Conservation (phyloP, 2,113 vertebrate species). For the Furnarius figulus region DNA sequence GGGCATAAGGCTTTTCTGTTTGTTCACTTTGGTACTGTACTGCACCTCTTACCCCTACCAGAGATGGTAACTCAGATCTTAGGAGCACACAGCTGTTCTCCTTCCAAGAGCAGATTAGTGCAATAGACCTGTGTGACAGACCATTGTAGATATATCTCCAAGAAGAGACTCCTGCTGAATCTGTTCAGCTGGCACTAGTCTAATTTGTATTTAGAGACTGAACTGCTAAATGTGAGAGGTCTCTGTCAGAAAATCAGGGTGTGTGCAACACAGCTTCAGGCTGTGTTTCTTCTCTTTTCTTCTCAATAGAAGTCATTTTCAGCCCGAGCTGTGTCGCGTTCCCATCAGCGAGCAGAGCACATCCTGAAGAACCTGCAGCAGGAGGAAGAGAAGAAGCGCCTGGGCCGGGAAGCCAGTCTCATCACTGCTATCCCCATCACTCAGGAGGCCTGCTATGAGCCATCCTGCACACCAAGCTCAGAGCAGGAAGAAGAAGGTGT, state of each 20-base stretch:
- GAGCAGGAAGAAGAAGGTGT: conserved; percentile 99
- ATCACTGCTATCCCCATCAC: conserved; percentile 97
- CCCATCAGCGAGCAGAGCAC: conserved; percentile 96
- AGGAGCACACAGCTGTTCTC: not conserved
- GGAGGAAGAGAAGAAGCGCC: conserved; percentile 94
- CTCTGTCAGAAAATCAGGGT: not conserved
- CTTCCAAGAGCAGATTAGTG: not conserved
- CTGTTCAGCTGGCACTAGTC: not conserved
- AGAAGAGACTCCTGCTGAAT: not conserved
- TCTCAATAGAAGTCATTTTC: conserved; percentile 93
- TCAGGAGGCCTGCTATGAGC: conserved; percentile 96
- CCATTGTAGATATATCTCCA: not conserved
- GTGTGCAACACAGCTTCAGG: not conserved
- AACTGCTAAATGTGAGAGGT: not conserved
- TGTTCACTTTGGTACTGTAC: not conserved
- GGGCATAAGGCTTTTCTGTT: not conserved
- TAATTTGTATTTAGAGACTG: not conserved
- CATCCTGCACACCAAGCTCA: conserved; percentile 90
- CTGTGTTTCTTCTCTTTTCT: not conserved
- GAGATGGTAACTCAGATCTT: not conserved
- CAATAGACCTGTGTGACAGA: not conserved
- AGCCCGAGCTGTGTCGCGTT: conserved; percentile 93
- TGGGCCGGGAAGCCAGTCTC: conserved; percentile 95
- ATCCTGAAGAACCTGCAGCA: conserved; percentile 99
- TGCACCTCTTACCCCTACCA: not conserved